These are phyloP conservation scores for Percina caprodes DNA, from an alignment of 2,113 vertebrate species.

Conservation along the genomic window DNA sequence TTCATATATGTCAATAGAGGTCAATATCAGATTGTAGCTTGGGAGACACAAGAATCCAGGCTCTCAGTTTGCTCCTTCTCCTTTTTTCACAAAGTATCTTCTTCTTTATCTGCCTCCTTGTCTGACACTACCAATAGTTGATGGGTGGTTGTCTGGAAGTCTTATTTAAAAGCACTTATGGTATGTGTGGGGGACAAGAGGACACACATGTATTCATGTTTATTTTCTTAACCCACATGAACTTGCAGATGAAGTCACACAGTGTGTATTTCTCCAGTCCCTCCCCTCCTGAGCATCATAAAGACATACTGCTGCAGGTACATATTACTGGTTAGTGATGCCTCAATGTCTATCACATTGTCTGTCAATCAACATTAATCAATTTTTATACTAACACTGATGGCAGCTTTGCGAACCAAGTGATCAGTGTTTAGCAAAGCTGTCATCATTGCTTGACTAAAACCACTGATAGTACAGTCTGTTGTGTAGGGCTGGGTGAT, in stretches of 20 bases:
- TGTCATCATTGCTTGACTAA: constrained; percentile 11
- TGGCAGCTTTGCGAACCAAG: constrained; percentile 6
- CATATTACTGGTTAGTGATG: not conserved
- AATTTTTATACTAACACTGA: constrained; percentile 11
- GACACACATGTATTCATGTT: not conserved
- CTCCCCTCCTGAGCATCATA: not conserved
- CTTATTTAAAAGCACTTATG: constrained; percentile 19
- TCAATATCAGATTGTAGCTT: constrained; percentile 69
- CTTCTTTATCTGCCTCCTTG: not conserved
- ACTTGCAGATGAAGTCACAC: not conserved
- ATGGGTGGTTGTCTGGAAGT: constrained; percentile 29
- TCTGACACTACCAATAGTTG: not conserved
- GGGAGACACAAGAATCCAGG: constrained; percentile 33
- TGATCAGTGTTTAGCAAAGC: not conserved
- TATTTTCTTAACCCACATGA: not conserved
- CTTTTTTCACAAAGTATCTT: not conserved
- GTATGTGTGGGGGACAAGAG: constrained; percentile 35
- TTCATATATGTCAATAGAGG: constrained; percentile 74
- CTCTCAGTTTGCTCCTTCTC: constrained; percentile 5
- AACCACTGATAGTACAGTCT: not conserved
- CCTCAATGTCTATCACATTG: not conserved
- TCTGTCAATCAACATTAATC: constrained; percentile 24
- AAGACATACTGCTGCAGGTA: not conserved
- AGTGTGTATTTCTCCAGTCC: not conserved
- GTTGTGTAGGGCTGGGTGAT: no score